Evolutionary conservation across 2,888 invertebrate genomes (phyloP), one percentile per base, ranked within the genome.

Genomic region (Macaria liturata): DNA sequence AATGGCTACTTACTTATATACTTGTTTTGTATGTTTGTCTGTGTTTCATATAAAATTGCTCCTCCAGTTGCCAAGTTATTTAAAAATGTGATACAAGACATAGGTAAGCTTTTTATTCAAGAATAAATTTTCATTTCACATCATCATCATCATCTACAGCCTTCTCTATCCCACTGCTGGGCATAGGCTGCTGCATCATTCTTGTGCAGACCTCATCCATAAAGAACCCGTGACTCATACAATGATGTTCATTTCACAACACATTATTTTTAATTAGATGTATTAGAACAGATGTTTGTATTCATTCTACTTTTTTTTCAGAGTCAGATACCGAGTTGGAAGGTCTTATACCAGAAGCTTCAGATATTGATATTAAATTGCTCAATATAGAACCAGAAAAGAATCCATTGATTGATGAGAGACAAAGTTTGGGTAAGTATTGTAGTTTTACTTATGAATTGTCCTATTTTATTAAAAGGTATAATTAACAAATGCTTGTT

Each of bases 251-350:
- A 39, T 7, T 39, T 39, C 8, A 7, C 8, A 39, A 7, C 1
- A 39, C 3, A 2, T 39, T 39, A 8, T 20, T 2, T 39, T 39
- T 39, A 39, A 39, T 7, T 39, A 39, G 8, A 2, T 39, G 1
- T 39, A 39, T 39, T 39, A 39, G 8, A 39, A 39, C 1, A 42
- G 6, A 49, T 50, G 37, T 37, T 51, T 47, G 40, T 3, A 46
- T 37, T 6, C 1, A 37, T 20, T 49, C 49, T 45, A 37, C 9
- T 46, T 48, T 43, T 20, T 50, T 81, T 85, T 43, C 76, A 91
- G 91, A 90, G 71, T 88, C 87, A 50, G 91, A 91, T 65, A 69
- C 76, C 61, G 91, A 91, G 71, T 74, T 86, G 60, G 91, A 91
- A 70, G 86, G 82, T 53, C 83, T 91, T 43, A 83, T 91, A 48